These are phyloP conservation scores for Enteromius anoplus DNA, from an alignment of 2,797 vertebrate genomes.

Conservation along the genomic window DNA sequence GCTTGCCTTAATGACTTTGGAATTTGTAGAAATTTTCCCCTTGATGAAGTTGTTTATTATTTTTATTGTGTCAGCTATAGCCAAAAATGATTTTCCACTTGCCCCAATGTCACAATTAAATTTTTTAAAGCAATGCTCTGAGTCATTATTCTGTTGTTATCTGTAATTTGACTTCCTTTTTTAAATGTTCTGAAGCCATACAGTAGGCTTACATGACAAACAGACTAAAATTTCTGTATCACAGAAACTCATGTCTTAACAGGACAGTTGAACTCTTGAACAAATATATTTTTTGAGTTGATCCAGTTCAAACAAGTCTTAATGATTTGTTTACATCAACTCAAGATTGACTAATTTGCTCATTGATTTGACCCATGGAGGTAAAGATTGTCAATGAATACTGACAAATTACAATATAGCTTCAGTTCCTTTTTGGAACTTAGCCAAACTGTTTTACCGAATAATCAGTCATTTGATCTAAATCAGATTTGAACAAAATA, in stretches of 20 bases:
- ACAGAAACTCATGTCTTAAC: neutral
- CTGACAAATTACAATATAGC: neutral
- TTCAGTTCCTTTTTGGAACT: neutral
- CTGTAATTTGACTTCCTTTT: neutral
- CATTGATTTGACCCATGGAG: neutral
- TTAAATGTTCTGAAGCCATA: neutral
- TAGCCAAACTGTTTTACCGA: neutral
- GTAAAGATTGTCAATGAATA: neutral
- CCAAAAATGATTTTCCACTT: neutral
- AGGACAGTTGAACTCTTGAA: neutral
- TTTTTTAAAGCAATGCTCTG: neutral
- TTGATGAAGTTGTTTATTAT: neutral
- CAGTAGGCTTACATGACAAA: neutral
- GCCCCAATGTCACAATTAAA: neutral
- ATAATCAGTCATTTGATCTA: neutral
- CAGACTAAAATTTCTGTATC: neutral
- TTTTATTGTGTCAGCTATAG: neutral
- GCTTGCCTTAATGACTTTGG: neutral
- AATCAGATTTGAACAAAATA: neutral
- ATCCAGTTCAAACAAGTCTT: neutral
- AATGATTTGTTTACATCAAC: neutral
- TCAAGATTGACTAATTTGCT: neutral
- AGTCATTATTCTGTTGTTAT: neutral
- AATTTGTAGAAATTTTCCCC: conserved; percentile 1
- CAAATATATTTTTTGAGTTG: neutral